Evolutionary conservation across 2,888 invertebrate species (phyloP).

Genomic region (Apoderus coryli): DNA sequence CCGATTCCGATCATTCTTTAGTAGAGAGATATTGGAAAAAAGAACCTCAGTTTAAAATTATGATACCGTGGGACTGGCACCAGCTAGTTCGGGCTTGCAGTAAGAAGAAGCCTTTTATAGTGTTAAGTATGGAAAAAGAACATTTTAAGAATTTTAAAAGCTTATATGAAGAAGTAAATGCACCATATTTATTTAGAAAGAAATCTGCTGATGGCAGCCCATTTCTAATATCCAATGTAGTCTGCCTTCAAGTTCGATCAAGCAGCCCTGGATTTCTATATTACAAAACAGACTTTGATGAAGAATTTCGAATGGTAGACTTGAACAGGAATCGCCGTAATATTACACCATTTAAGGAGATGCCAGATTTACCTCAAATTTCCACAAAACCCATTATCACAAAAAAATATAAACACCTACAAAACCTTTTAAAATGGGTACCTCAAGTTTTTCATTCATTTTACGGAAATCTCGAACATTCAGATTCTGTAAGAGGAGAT

Average conservation of each 20-base stretch:
- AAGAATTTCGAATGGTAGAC: slow-evolving; percentile 5
- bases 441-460: slow-evolving; percentile 9
- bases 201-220: slow-evolving; percentile 6
- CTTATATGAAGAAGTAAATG: slow-evolving; percentile 6
- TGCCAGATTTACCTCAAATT: slow-evolving; percentile 6
- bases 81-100: slow-evolving; percentile 7
- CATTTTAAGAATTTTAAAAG: slow-evolving; percentile 13
- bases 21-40: slow-evolving; percentile 10
- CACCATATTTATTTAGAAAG: slow-evolving; percentile 5
- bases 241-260: slow-evolving; percentile 11
- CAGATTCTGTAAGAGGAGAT: slow-evolving; percentile 4
- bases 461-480: slow-evolving; percentile 12
- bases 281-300: slow-evolving; percentile 7
- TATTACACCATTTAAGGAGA: slow-evolving; percentile 3
- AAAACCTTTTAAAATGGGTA: slow-evolving; percentile 12
- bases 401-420: slow-evolving; percentile 9
- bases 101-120: slow-evolving; percentile 6
- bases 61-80: slow-evolving; percentile 15
- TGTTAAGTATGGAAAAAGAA: slow-evolving; percentile 12
- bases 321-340: slow-evolving; percentile 5
- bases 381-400: slow-evolving; percentile 5
- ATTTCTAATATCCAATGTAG: slow-evolving; percentile 12
- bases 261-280: slow-evolving; percentile 8
- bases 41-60: slow-evolving; percentile 10
- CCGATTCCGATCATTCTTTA: slow-evolving; percentile 12